These are phyloP conservation scores for Promerops cafer DNA, from an alignment of 2,113 vertebrate species.

Conservation along the genomic window DNA sequence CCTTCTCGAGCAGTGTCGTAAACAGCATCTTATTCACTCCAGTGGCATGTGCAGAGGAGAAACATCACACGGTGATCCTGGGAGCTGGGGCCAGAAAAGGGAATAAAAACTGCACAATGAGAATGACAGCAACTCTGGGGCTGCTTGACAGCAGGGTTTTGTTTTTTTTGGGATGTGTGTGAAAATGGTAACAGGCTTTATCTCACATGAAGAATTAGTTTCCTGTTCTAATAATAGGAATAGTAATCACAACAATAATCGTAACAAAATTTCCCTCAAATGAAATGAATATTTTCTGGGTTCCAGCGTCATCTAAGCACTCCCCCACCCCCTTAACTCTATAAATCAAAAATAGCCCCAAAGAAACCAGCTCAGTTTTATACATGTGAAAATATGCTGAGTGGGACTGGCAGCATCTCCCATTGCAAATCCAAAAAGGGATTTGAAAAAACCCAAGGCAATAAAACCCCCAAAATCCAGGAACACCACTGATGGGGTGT, in stretches of 20 bases:
- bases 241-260: not conserved
- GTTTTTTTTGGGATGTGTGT: not conserved
- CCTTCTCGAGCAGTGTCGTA: not conserved
- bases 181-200: conserved; percentile 45
- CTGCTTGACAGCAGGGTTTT: not conserved
- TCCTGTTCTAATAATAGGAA: conserved; percentile 27
- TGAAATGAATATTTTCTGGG: not conserved
- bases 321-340: not conserved
- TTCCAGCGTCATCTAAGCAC: not conserved
- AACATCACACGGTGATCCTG: not conserved
- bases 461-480: not conserved
- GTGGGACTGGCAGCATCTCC: not conserved
- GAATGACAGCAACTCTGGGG: not conserved
- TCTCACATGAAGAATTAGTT: conserved; percentile 47
- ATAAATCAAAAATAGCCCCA: not conserved
- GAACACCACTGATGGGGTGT: not conserved
- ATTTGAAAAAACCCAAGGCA: not conserved
- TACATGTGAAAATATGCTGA: conserved; percentile 12
- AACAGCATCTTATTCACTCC: conserved; percentile 11
- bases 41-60: not conserved
- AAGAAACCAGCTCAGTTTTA: not conserved
- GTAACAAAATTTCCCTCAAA: not conserved
- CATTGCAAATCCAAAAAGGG: not conserved
- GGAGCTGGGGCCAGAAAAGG: conserved; percentile 13
- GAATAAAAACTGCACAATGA: not conserved